Percentiles rank a stretch among this genome's conserved stretches.
Conservation (phyloP, 1,140 invertebrate species). For the Megathymus violae region DNA sequence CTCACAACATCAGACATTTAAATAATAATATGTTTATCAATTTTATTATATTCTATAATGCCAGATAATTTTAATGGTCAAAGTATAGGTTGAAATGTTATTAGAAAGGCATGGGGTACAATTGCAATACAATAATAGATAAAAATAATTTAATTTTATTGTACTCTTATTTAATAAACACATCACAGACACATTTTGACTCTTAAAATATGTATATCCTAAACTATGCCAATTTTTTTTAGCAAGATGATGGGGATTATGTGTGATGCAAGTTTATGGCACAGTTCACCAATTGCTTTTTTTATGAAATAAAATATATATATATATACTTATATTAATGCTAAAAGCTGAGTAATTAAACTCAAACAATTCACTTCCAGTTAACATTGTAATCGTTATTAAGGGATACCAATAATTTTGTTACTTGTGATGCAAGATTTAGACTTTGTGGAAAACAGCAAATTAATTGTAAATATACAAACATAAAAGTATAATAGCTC, state of each 20-base stretch:
- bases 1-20: too few relatives aligned
- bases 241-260: slow-evolving; percentile 31
- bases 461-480: too few relatives aligned
- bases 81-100: too few relatives aligned
- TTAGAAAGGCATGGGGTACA: background rate
- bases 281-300: slow-evolving; percentile 17
- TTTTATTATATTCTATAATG: too few relatives aligned
- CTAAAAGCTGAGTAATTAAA: slow-evolving; percentile 10
- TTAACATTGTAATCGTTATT: too few relatives aligned
- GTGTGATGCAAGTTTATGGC: slow-evolving; percentile 35
- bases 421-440: too few relatives aligned
- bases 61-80: too few relatives aligned
- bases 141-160: slow-evolving; percentile 39
- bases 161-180: slow-evolving; percentile 47
- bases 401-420: too few relatives aligned
- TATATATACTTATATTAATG: background rate
- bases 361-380: too few relatives aligned
- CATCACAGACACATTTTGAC: slow-evolving; percentile 70
- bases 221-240: slow-evolving; percentile 40
- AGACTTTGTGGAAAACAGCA: too few relatives aligned
- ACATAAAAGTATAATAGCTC: too few relatives aligned
- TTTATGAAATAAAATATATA: background rate
- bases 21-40: too few relatives aligned
- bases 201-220: slow-evolving; percentile 52
- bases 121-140: slow-evolving; percentile 12